A percentile compares a stretch with the other conserved stretches of the same genome.
Evolutionary conservation across 2,888 invertebrate species (phyloP).

Genomic region (Neocrepidodera transversa): DNA sequence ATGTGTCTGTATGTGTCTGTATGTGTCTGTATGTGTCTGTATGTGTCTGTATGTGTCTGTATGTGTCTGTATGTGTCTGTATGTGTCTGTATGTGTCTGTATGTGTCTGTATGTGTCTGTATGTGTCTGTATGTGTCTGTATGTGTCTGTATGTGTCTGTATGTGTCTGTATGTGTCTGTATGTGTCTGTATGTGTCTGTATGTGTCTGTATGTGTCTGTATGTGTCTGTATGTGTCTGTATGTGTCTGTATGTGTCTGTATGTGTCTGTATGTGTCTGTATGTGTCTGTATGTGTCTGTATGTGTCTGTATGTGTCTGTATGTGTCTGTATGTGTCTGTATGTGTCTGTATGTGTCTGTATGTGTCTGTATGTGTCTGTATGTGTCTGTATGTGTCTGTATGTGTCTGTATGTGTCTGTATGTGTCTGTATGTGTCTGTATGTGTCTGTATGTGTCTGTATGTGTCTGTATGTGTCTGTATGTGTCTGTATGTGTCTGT

Average conservation of each 20-base stretch:
- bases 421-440: neutral
- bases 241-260: neutral
- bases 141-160: neutral
- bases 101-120: no score
- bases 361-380: conserved; percentile 2
- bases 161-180: conserved; percentile 12
- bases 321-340: no score
- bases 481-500: conserved; percentile 9
- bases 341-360: no score
- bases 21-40: no score
- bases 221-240: conserved; percentile 9
- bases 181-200: conserved; percentile 11
- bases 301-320: no score
- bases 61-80: no score
- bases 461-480: conserved; percentile 9
- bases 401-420: conserved; percentile 13
- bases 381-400: conserved; percentile 14
- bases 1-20: neutral
- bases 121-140: no score
- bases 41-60: no score
- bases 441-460: no score
- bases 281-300: no score
- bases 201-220: conserved; percentile 11
- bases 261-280: no score
- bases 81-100: no score